A percentile compares a stretch with the other conserved stretches of the same genome.
phyloP scores from a whole-genome alignment of 1,140 invertebrate species.

The Calosoma granatense region DNA sequence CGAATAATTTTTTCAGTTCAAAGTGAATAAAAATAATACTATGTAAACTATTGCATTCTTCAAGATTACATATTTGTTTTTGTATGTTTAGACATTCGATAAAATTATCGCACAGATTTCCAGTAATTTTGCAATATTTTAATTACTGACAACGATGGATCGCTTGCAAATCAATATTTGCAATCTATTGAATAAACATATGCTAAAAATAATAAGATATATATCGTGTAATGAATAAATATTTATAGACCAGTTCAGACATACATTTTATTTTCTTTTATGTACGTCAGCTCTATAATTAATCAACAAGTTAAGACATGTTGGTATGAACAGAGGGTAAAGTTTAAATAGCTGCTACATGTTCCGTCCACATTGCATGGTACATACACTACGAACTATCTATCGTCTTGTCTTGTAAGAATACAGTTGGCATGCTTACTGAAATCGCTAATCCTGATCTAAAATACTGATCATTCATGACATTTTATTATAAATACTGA shows the following conservation, averaged over 20 bases:
- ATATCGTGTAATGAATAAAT: neutral
- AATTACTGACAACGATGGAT: no score
- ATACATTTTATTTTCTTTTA: neutral
- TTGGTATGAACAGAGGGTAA: neutral
- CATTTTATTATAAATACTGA: no score
- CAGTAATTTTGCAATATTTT: no score
- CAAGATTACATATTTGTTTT: neutral
- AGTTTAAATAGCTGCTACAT: no score
- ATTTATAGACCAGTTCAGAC: neutral
- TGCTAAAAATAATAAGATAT: neutral
- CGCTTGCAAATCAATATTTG: no score
- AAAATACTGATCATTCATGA: no score
- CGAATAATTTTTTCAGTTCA: neutral
- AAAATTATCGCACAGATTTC: no score
- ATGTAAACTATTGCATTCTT: neutral
- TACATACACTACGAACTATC: neutral
- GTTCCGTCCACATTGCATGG: no score
- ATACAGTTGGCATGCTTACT: no score
- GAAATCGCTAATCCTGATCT: no score
- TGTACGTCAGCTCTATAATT: neutral
- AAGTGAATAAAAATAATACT: neutral
- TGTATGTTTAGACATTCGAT: neutral
- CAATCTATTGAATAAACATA: slow-evolving; percentile 1
- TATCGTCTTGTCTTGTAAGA: no score
- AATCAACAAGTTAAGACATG: neutral